These are phyloP conservation scores for Drosophila ercepeae DNA, from an alignment of 1,140 invertebrate genomes.

Conservation along the genomic window DNA sequence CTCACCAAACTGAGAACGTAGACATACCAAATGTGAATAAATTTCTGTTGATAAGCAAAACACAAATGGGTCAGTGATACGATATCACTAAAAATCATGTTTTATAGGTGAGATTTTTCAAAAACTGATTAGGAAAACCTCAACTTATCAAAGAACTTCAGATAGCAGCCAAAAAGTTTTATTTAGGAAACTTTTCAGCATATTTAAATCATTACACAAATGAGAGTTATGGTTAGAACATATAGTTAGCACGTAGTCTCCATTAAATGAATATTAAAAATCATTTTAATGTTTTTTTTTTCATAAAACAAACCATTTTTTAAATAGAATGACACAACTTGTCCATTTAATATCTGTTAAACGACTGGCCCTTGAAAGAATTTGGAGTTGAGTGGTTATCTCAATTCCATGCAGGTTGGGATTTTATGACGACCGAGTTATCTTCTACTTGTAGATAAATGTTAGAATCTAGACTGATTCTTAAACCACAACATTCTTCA, in stretches of 20 bases:
- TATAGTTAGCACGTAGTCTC: too few species aligned
- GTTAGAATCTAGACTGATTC: background rate
- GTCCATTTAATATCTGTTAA: background rate
- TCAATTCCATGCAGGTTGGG: too few species aligned
- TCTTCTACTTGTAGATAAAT: background rate
- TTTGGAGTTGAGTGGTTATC: too few species aligned
- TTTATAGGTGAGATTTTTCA: background rate
- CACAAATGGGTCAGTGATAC: background rate
- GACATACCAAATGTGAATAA: constrained; percentile 31
- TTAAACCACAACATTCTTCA: too few species aligned
- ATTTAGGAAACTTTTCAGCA: too few species aligned
- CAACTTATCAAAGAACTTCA: background rate
- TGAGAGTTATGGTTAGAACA: too few species aligned
- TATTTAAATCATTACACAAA: too few species aligned
- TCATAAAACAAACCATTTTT: background rate
- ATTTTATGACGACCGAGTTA: background rate
- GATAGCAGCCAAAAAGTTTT: background rate
- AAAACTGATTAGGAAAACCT: background rate
- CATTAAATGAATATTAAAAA: too few species aligned
- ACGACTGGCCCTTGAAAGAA: background rate
- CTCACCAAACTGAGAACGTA: constrained; percentile 34
- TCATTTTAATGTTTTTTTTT: too few species aligned
- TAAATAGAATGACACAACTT: background rate
- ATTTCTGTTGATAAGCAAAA: constrained; percentile 48
- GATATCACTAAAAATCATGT: background rate